Conservation (phyloP, 2,888 invertebrate genomes). For the Lobophora halterata region DNA sequence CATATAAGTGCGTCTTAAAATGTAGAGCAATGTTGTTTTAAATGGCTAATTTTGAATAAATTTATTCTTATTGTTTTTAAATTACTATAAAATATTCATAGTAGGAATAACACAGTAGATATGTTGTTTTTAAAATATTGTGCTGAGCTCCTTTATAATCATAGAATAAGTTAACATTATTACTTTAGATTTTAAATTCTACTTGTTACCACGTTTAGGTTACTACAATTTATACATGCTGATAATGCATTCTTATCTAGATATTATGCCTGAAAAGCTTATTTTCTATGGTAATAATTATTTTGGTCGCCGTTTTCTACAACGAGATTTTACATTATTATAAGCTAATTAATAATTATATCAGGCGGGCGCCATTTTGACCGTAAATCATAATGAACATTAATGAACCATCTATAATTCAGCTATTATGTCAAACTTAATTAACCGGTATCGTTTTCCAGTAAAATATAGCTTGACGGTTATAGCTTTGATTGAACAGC, state of each 20-base stretch:
- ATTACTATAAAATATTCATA: no score
- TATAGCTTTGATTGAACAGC: constrained; percentile 7
- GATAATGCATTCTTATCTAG: no score
- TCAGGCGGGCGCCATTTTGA: constrained; percentile 26
- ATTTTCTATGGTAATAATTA: no score
- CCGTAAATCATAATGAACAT: constrained; percentile 43
- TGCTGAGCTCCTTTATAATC: no score
- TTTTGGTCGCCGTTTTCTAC: no score
- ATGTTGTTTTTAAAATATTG: no score
- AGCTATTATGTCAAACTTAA: constrained; percentile 49
- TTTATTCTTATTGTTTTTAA: no score
- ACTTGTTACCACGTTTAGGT: no score
- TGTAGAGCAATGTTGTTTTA: background rate
- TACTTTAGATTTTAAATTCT: no score
- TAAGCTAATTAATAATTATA: constrained; percentile 31
- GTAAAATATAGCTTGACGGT: constrained; percentile 39
- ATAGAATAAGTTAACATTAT: no score
- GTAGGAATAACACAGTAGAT: no score
- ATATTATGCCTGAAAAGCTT: background rate
- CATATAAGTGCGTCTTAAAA: constrained; percentile 3
- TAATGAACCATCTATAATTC: constrained; percentile 45
- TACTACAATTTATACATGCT: no score
- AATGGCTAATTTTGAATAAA: background rate
- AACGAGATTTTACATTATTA: constrained; percentile 23
- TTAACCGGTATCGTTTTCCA: constrained; percentile 43